A percentile compares a stretch with the other conserved stretches of the same genome.
Conservation (phyloP, 2,888 invertebrate species). For the Spisula solida region DNA sequence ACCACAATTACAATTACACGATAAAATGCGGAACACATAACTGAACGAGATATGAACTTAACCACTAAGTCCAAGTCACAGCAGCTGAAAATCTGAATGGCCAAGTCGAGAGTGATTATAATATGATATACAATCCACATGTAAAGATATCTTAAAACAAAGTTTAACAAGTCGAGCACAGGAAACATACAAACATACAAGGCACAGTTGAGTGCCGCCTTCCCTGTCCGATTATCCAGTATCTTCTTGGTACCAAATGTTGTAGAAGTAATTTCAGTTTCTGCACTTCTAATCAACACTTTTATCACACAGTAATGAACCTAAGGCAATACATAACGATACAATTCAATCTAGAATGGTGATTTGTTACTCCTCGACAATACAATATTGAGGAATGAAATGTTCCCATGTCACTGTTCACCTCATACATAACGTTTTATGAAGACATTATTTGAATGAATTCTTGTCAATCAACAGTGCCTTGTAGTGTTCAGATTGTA, state of each 20-base stretch:
- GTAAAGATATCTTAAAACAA: no score
- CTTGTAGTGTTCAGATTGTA: background rate
- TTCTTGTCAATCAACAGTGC: background rate
- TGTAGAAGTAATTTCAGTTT: background rate
- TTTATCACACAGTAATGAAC: background rate
- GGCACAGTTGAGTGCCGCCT: no score
- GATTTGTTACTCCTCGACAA: background rate
- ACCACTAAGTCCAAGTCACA: no score
- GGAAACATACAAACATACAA: no score
- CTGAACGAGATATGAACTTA: no score
- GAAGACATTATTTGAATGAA: background rate
- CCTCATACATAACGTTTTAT: background rate
- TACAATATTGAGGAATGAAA: background rate
- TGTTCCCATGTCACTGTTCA: conserved; percentile 2
- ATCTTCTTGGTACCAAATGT: background rate
- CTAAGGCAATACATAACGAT: background rate
- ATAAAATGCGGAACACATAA: no score
- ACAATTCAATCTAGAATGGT: background rate
- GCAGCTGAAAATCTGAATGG: no score
- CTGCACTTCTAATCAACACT: background rate
- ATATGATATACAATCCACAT: no score
- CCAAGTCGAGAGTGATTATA: no score
- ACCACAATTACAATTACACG: no score
- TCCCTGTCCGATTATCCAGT: no score
- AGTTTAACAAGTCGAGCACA: no score